Evolutionary conservation across 2,113 vertebrate species (phyloP).

Genomic region (Hippopotamus amphibius): DNA sequence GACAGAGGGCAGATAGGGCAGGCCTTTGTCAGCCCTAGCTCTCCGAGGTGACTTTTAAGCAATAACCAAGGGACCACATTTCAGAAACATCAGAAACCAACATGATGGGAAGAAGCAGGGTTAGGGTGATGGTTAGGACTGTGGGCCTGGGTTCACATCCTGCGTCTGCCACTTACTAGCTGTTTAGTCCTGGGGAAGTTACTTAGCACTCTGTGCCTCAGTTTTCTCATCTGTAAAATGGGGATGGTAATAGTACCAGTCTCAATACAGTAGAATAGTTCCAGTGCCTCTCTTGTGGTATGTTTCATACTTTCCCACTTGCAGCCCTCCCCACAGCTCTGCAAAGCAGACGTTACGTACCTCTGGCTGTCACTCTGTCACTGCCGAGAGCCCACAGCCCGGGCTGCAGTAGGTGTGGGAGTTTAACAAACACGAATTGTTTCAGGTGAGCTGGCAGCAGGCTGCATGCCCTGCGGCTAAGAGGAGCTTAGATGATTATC

Average conservation of each 20-base stretch:
- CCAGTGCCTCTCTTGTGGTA: not conserved
- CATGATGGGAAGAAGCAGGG: not conserved
- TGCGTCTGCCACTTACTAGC: not conserved
- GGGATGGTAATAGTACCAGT: rapidly evolving
- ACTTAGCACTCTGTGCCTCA: not conserved
- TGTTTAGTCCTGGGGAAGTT: not conserved
- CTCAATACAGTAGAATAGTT: too few relatives aligned
- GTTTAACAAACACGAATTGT: constrained; percentile 20
- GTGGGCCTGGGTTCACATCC: not conserved
- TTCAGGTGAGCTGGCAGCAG: constrained; percentile 21
- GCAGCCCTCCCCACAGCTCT: not conserved
- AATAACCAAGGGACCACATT: not conserved
- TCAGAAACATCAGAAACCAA: not conserved
- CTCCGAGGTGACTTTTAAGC: not conserved
- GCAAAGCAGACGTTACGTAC: not conserved
- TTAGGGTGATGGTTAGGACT: not conserved
- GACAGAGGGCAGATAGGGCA: not conserved
- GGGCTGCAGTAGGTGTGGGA: not conserved
- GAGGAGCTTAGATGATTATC: constrained; percentile 61
- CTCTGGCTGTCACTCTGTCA: not conserved
- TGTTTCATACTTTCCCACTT: not conserved
- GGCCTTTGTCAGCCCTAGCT: not conserved
- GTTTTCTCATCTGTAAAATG: not conserved
- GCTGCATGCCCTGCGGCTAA: constrained; percentile 49
- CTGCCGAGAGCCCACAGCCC: not conserved